Base-by-base conservation (phyloP, 2,797 vertebrate genomes). In the Myiotriccus ornatus region DNA sequence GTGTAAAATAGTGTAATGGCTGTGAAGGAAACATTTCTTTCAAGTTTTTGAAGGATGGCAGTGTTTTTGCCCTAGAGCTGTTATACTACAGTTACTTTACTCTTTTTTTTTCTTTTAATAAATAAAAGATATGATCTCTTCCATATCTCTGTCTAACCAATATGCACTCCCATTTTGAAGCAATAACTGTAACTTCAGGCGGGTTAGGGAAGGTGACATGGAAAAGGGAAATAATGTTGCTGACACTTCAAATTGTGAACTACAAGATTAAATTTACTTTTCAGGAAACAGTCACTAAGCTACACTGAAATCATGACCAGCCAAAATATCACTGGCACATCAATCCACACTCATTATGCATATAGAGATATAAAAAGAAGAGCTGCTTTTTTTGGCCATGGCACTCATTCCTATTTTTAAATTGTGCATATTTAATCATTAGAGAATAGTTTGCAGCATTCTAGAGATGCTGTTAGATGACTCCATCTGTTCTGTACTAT, bases 401-500 rank as follows among this genome's bases (percentile, higher is more conserved):
- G 67, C 94, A 94, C 85, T 91, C 74, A 30, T 78, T 86, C 83
- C 96, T 96, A 95, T 95, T 97, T 96, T 96, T 93, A 94, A 87
- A 89, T 60, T 11, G 81, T 83, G 78, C 81, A 6, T 89, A 85
- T 96, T 97, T 94, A 95, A 96, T 96, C 92, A 97, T 96, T 96
- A 96, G 88, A 86, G 90, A 74, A 70, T 96, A 53, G 92, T 90
- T 85, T 92, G 84, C 88, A 90, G 88, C 77, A 39, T 84, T 94
- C 74, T 84, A 83, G 90, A 84, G 89, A 91, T 65, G 93, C 90
- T 95, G 96, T 65, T 71, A 91, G 90, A 79, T 93, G 77, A 64
- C 93, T 97, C 95, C 96, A 96, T 97, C 95, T 97, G 95, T 93
- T 97, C 86, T 67, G 67, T 87, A 2, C 92, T 84, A 30, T 87